Base-by-base conservation (phyloP, 2,797 vertebrate genomes). In the Acropternis orthonyx region DNA sequence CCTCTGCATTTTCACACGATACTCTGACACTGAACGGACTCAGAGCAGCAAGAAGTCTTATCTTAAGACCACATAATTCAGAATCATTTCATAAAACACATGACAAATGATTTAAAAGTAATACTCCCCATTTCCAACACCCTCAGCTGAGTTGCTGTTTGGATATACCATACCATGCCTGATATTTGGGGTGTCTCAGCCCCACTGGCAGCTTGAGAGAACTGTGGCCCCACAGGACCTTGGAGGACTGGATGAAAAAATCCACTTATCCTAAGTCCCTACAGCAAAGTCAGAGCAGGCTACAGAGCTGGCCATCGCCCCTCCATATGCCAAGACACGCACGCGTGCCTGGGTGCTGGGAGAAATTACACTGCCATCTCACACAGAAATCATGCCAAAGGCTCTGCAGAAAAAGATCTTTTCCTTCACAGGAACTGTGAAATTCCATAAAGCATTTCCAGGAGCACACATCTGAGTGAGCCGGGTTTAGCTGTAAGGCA, bases 311-410 rank as follows among this genome's bases (percentile, higher is more conserved):
- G 23, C 26, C 37, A 4, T 10, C 43, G 14, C 13, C 19, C 9
- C 36, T 58, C 12, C 0, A 0, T 6, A 44, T 5, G 1, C 26
- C 2, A 0, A 82, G 48, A 8, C 20, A 48, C 0, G 0, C 19
- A n/a, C 1, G 2, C 32, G 4, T 15, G 19, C 22, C 44, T 3
- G 3, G 8, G 54, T 2, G 8, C 34, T n/a, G 19, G 27, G 26
- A 74, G 17, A 63, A 81, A 66, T 34, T 1, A 24, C 4, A 2
- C 24, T 51, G 56, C 56, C 32, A 24, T 62, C 73, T 80, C 32
- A 23, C 23, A 16, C 6, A 28, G 63, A 92, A 88, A 58, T 59
- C 5, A 1, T 28, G 65, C 43, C 68, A 67, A 65, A 66, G 39
- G 62, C 56, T 89, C 85, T 49, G 82, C 41, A 93, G 69, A 72